A percentile compares a stretch with the other conserved stretches of the same genome.
Conservation (phyloP, 2,888 invertebrate genomes). For the Danaus chrysippus region DNA sequence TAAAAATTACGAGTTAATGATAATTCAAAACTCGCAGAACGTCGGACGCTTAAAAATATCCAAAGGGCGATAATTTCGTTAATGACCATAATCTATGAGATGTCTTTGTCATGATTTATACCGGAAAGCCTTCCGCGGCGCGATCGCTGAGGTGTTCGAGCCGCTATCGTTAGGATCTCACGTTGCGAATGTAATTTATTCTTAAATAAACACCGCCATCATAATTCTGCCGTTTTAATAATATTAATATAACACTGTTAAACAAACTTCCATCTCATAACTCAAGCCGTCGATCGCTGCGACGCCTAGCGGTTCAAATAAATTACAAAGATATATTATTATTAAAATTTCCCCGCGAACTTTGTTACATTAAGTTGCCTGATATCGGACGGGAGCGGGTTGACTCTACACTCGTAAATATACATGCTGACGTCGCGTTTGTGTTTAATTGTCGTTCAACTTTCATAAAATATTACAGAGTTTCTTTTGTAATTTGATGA, state of each 20-base stretch:
- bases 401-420: slow-evolving; percentile 30
- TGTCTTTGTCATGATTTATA: slow-evolving; percentile 32
- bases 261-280: slow-evolving; percentile 30
- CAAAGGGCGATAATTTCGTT: slow-evolving; percentile 21
- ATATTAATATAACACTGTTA: slow-evolving; percentile 22
- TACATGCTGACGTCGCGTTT: slow-evolving; percentile 21
- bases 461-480: slow-evolving; percentile 4
- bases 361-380: slow-evolving; percentile 63
- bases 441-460: slow-evolving; percentile 6
- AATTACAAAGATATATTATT: slow-evolving; percentile 78
- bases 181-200: slow-evolving; percentile 18
- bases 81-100: slow-evolving; percentile 20
- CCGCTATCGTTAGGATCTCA: slow-evolving; percentile 29
- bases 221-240: not conserved
- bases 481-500: not conserved
- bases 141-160: slow-evolving; percentile 4
- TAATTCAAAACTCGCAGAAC: not conserved
- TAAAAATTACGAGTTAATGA: not conserved
- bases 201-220: slow-evolving; percentile 1
- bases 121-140: slow-evolving; percentile 32
- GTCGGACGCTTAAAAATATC: slow-evolving; percentile 4
- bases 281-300: slow-evolving; percentile 39
- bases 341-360: slow-evolving; percentile 75
- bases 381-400: slow-evolving; percentile 28
- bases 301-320: slow-evolving; percentile 62